A percentile compares a stretch with the other conserved stretches of the same genome.
Evolutionary conservation across 2,797 vertebrate genomes (phyloP).

Genomic region (Rhadinocentrus ornatus): DNA sequence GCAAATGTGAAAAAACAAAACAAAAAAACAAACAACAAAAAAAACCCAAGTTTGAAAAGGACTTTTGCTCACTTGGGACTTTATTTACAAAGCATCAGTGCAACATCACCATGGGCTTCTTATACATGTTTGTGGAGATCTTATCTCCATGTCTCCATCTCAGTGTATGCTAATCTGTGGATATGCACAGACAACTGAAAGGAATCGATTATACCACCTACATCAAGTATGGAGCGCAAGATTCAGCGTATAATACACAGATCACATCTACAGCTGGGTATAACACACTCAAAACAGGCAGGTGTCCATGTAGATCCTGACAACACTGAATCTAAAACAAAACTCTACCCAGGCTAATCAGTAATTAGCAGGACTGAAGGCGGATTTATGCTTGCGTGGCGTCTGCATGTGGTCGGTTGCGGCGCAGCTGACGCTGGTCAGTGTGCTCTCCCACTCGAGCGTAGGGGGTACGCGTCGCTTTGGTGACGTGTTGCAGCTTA

Average conservation of each 20-base stretch:
- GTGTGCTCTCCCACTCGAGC: too few species aligned
- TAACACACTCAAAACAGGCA: neutral
- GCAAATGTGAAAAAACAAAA: neutral
- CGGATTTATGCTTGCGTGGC: too few species aligned
- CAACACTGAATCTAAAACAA: neutral
- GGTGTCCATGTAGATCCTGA: neutral
- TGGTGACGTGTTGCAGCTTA: too few species aligned
- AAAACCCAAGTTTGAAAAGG: neutral
- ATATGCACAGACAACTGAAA: neutral
- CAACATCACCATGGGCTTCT: neutral
- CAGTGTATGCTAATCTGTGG: neutral
- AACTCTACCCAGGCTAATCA: constrained; percentile 4
- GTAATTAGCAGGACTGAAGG: neutral
- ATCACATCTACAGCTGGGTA: neutral
- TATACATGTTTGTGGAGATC: neutral
- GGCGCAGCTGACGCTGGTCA: too few species aligned
- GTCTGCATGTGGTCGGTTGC: too few species aligned
- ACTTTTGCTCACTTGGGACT: neutral
- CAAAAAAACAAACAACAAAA: neutral
- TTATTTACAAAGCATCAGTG: neutral
- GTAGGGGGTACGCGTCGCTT: too few species aligned
- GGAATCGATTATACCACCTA: neutral
- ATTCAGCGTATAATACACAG: neutral
- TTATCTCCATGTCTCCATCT: neutral
- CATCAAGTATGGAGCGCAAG: neutral